These are phyloP conservation scores for Nomada ferruginata DNA, from an alignment of 2,888 invertebrate genomes.

Conservation along the genomic window DNA sequence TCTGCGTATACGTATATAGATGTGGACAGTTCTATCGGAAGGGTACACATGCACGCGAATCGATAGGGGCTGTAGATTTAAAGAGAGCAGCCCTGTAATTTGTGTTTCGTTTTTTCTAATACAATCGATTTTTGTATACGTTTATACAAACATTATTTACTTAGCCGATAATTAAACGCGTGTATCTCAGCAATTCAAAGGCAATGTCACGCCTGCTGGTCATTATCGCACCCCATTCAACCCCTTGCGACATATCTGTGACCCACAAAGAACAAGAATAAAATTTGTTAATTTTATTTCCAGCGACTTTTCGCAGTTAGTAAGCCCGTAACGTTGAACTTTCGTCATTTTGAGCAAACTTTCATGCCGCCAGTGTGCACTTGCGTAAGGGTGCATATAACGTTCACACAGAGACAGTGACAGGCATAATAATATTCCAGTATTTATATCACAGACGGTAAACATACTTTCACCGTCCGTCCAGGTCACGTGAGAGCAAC, in stretches of 20 bases:
- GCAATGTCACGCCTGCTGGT: too few species aligned
- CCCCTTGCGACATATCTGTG: too few species aligned
- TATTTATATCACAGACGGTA: conserved; percentile 38
- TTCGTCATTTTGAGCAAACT: neutral
- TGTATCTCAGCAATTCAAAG: too few species aligned
- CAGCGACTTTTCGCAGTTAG: neutral
- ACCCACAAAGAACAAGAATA: too few species aligned
- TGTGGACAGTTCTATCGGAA: conserved; percentile 8
- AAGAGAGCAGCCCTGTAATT: neutral
- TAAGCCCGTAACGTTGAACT: neutral
- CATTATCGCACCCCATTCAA: too few species aligned
- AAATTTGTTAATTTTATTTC: neutral
- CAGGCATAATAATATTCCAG: conserved; percentile 10
- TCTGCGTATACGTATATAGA: neutral
- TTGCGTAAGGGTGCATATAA: neutral
- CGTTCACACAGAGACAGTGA: conserved; percentile 9
- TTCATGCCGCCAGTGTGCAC: neutral
- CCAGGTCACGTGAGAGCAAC: conserved; percentile 49
- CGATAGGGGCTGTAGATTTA: conserved; percentile 2
- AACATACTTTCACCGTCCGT: conserved; percentile 36
- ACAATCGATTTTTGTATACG: neutral
- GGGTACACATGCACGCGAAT: conserved; percentile 20
- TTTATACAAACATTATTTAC: too few species aligned
- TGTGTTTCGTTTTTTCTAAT: neutral
- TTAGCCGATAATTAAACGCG: too few species aligned